Evolutionary conservation across 1,140 invertebrate species (phyloP).

Genomic region (Drosophila navojoa): DNA sequence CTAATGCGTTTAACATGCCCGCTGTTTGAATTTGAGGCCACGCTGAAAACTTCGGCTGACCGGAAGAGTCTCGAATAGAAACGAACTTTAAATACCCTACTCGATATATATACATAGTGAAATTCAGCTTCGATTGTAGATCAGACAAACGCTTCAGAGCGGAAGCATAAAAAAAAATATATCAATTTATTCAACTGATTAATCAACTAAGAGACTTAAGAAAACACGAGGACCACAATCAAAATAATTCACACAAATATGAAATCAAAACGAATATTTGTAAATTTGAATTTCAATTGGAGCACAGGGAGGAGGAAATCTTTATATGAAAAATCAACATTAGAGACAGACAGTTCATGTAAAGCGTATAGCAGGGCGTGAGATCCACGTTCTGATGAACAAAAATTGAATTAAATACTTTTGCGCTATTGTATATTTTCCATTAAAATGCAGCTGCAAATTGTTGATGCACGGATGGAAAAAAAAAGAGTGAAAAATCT

Average conservation of each 20-base stretch:
- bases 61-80: neutral
- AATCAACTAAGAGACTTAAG: too few species aligned
- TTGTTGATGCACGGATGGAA: conserved; percentile 44
- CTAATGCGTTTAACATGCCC: neutral
- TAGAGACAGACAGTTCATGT: neutral
- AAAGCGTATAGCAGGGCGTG: neutral
- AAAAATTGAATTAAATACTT: conserved; percentile 75
- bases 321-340: neutral
- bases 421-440: conserved; percentile 65
- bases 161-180: too few species aligned
- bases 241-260: too few species aligned
- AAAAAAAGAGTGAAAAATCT: conserved; percentile 4
- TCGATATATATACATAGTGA: too few species aligned
- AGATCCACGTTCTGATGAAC: conserved; percentile 20
- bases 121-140: too few species aligned
- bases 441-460: conserved; percentile 73
- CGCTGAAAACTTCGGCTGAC: neutral
- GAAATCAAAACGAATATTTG: too few species aligned
- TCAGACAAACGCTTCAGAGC: too few species aligned
- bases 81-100: neutral
- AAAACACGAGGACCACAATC: too few species aligned
- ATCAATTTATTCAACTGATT: too few species aligned
- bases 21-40: neutral
- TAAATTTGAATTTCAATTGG: neutral
- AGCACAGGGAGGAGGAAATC: neutral